Conservation (phyloP, 2,113 vertebrate species). For the Dascyllus trimaculatus region DNA sequence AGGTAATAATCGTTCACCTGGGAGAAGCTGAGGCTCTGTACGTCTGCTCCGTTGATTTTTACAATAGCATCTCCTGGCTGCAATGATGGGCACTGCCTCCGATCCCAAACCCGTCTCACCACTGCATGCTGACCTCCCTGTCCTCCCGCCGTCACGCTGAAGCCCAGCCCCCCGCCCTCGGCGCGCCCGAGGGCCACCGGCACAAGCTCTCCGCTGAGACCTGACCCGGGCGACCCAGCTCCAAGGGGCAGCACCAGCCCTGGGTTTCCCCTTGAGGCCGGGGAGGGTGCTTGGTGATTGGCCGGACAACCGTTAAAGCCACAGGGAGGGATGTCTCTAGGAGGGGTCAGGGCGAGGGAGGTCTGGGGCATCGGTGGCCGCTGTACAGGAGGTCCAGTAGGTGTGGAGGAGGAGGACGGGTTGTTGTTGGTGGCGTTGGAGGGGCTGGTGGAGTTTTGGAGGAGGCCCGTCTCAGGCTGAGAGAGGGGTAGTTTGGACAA, state of each 20-base stretch:
- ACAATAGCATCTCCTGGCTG: conserved; percentile 83
- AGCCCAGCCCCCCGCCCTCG: conserved; percentile 79
- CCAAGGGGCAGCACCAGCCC: conserved; percentile 45
- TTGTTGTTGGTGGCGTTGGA: conserved; percentile 12
- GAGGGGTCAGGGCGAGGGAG: conserved; percentile 16
- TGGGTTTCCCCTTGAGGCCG: conserved; percentile 47
- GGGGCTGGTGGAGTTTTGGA: conserved; percentile 42
- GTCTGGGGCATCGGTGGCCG: conserved; percentile 65
- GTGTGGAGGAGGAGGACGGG: conserved; percentile 29
- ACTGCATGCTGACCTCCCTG: conserved; percentile 78
- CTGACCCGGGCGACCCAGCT: conserved; percentile 19
- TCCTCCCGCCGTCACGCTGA: conserved; percentile 83
- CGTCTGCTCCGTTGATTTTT: conserved; percentile 85
- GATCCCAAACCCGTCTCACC: conserved; percentile 85
- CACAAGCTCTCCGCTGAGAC: conserved; percentile 74
- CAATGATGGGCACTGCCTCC: conserved; percentile 81
- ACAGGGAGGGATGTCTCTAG: conserved; percentile 72
- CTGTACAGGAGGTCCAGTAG: conserved; percentile 56
- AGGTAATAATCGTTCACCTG: conserved; percentile 47
- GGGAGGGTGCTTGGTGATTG: conserved; percentile 62
- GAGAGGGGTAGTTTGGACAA: conserved; percentile 58
- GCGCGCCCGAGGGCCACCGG: conserved; percentile 80
- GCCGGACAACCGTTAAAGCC: conserved; percentile 80
- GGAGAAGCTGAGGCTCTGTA: conserved; percentile 82
- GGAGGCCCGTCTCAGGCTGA: conserved; percentile 64